These are phyloP conservation scores for Parapristionchus giblindavisi DNA, from an alignment of 2,888 invertebrate species.

Conservation along the genomic window DNA sequence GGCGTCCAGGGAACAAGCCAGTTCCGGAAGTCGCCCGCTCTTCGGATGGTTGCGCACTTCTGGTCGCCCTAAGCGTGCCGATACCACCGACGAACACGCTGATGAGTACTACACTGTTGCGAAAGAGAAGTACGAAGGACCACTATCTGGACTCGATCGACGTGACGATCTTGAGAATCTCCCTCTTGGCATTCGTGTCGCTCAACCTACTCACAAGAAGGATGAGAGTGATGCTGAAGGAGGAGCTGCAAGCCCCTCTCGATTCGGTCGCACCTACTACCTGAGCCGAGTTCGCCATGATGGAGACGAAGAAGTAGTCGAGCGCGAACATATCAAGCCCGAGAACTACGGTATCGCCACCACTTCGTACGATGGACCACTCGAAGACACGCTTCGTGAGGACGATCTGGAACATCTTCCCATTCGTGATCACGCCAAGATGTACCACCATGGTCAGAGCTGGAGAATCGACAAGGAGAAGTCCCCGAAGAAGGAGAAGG, in stretches of 20 bases:
- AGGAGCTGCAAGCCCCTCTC: constrained; percentile 17
- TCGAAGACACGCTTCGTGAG: constrained; percentile 27
- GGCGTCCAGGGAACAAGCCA: neutral
- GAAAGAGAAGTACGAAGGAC: constrained; percentile 18
- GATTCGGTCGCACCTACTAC: constrained; percentile 22
- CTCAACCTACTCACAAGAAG: constrained; percentile 15
- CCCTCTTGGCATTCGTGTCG: constrained; percentile 23
- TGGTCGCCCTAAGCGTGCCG: constrained; percentile 10
- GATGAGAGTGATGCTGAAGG: neutral
- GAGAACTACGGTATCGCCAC: constrained; percentile 30
- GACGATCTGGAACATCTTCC: constrained; percentile 15
- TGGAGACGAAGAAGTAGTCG: constrained; percentile 23
- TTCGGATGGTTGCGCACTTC: constrained; percentile 21
- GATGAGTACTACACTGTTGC: constrained; percentile 21
- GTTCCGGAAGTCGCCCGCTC: constrained; percentile 9
- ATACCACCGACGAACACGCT: constrained; percentile 7
- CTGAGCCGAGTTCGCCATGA: constrained; percentile 13
- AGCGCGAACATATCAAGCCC: constrained; percentile 22
- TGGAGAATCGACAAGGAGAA: constrained; percentile 27
- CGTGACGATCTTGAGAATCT: constrained; percentile 27
- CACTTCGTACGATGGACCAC: constrained; percentile 26
- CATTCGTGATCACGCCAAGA: constrained; percentile 18
- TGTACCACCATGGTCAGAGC: constrained; percentile 24
- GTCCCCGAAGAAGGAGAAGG: constrained; percentile 29
- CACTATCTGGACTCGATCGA: constrained; percentile 18